A percentile compares a stretch with the other conserved stretches of the same genome.
Conservation (phyloP, 2,888 invertebrate genomes). For the Nematopogon swammerdamellus region DNA sequence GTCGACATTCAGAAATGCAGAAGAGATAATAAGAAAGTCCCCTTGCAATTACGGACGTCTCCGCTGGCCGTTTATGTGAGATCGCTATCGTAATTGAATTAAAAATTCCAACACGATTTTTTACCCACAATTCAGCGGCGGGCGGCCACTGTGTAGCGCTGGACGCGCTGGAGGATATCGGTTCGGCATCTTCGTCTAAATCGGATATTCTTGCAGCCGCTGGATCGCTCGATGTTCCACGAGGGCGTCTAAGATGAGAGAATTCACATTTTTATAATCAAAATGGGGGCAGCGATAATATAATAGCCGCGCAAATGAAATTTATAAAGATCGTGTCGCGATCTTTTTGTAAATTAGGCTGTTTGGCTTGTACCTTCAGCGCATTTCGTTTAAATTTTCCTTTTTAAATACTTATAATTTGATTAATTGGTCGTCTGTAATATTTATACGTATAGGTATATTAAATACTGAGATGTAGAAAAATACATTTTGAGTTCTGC, state of each 20-base stretch:
- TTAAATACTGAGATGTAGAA: no score
- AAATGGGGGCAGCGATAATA: neutral
- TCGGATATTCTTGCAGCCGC: neutral
- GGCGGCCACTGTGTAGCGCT: constrained; percentile 32
- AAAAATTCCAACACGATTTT: constrained; percentile 54
- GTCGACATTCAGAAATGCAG: neutral
- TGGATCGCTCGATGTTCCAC: neutral
- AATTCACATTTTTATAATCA: neutral
- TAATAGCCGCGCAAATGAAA: neutral
- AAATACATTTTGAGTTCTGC: no score
- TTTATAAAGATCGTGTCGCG: neutral
- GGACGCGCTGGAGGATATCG: neutral
- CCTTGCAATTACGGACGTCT: neutral
- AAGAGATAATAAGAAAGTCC: neutral
- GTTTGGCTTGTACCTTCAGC: neutral
- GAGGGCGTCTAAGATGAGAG: neutral
- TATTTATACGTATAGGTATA: no score
- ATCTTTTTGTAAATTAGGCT: neutral
- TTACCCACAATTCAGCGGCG: constrained; percentile 48
- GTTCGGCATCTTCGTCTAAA: neutral
- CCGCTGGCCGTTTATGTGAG: constrained; percentile 31
- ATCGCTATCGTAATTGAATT: constrained; percentile 57
- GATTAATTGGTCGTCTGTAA: no score
- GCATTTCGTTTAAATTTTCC: neutral
- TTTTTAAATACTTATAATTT: no score